Base-by-base conservation (phyloP, 2,113 vertebrate genomes). In the Amblyornis subalaris region DNA sequence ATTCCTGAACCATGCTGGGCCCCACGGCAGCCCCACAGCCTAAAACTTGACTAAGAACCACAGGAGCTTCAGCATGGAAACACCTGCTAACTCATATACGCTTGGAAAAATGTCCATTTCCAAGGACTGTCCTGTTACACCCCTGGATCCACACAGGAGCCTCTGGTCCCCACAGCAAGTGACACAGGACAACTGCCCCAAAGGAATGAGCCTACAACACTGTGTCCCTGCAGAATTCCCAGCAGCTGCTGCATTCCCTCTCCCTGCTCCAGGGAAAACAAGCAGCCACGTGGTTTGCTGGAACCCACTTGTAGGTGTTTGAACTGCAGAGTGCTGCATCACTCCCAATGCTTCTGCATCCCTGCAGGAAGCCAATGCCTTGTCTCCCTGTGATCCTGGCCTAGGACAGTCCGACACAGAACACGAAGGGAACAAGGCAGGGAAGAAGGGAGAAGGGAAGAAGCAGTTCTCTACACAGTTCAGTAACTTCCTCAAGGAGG, bases 401-500 rank as follows among this genome's bases (percentile, higher is more conserved):
- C 85, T 18, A 26, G 35, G 33, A 33, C 25, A 72, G 74, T 57
- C 83, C 16, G 1, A 29, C 70, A 28, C 0, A 7, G 53, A 89
- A 93, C 78, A 50, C 0, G 0, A 50, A 82, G n/a, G 61, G 44
- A 84, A 47, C 1, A 6, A 54, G 48, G 58, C 60, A 78, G 47
- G 88, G 33, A 9, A 53, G 26, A 14, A 74, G 62, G 83, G 36
- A 64, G 5, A n/a, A 40, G 84, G 78, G 91, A 72, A 95, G 87
- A 97, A 96, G 95, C 93, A 47, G 89, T 92, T 94, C 82, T 96
- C 87, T 83, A 77, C 7, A 9, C 47, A 83, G 95, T 81, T 77
- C 93, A 88, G 93, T 44, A 61, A 76, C 83, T 42, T 67, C 92
- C 55, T 94, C 64, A 28, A 90, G 90, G 79, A 82, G 71, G 86